Percentiles rank a stretch among this genome's conserved stretches.
phyloP scores from a whole-genome alignment of 2,113 vertebrate genomes.

The Ardeotis arabs region DNA sequence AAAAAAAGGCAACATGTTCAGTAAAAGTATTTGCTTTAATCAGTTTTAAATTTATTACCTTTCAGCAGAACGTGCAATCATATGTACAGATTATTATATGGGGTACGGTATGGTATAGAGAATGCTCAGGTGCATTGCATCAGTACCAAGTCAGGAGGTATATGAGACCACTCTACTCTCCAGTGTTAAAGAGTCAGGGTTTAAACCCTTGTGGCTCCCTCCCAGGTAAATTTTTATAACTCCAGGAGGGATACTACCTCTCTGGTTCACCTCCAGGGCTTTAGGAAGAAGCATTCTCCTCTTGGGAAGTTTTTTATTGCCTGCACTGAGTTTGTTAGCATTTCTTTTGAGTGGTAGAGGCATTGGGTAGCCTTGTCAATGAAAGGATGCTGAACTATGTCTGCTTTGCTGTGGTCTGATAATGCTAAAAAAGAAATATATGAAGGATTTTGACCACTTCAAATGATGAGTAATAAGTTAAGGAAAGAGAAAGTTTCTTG shows the following conservation, averaged over 20 bases:
- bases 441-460: background rate
- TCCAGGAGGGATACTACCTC: background rate
- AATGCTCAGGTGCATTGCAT: background rate
- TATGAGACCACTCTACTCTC: background rate
- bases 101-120: background rate
- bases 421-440: background rate
- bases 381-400: background rate
- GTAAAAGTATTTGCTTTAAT: background rate
- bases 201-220: background rate
- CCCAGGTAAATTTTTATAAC: background rate
- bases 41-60: background rate
- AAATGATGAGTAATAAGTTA: background rate
- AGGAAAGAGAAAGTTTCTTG: background rate
- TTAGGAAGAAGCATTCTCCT: background rate
- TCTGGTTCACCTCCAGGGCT: background rate
- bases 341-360: background rate
- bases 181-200: background rate
- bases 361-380: background rate
- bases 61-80: background rate
- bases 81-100: background rate
- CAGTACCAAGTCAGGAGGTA: no score
- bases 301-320: background rate
- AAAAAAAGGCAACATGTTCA: background rate
- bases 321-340: background rate
- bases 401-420: background rate